These are phyloP conservation scores for Oncorhynchus masou DNA, from an alignment of 2,113 vertebrate species.

Conservation along the genomic window DNA sequence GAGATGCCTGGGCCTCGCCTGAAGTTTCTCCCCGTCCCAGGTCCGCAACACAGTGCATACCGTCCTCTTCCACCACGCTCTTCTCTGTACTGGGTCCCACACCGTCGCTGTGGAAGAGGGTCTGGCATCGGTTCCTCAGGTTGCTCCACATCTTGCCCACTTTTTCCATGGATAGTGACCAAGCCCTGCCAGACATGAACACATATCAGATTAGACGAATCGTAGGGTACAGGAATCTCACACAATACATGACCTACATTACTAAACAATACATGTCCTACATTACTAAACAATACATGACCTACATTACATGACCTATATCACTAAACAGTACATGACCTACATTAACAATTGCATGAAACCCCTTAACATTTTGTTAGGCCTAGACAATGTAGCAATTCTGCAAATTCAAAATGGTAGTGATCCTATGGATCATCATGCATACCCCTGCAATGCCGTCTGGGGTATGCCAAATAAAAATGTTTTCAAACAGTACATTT, in stretches of 20 bases:
- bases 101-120: constrained; percentile 83
- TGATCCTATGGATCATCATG: no score
- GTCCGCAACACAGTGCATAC: constrained; percentile 75
- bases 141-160: constrained; percentile 97
- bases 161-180: constrained; percentile 88
- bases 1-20: constrained; percentile 69
- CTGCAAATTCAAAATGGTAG: not conserved
- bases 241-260: constrained; percentile 5
- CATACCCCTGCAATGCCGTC: no score
- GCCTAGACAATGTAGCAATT: no score
- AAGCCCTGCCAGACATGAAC: constrained; percentile 66
- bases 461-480: no score
- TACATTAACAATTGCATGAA: constrained; percentile 35
- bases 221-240: not conserved
- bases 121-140: constrained; percentile 96
- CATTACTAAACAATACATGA: constrained; percentile 25
- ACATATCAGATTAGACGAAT: constrained; percentile 16
- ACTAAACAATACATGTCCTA: constrained; percentile 13
- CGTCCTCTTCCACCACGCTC: constrained; percentile 74
- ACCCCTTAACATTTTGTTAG: not conserved
- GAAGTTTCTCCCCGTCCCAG: constrained; percentile 71
- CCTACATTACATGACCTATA: not conserved
- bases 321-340: constrained; percentile 8
- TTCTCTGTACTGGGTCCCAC: constrained; percentile 72
- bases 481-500: no score